Conservation (phyloP, 2,797 vertebrate species). For the Pantherophis vulpinus region DNA sequence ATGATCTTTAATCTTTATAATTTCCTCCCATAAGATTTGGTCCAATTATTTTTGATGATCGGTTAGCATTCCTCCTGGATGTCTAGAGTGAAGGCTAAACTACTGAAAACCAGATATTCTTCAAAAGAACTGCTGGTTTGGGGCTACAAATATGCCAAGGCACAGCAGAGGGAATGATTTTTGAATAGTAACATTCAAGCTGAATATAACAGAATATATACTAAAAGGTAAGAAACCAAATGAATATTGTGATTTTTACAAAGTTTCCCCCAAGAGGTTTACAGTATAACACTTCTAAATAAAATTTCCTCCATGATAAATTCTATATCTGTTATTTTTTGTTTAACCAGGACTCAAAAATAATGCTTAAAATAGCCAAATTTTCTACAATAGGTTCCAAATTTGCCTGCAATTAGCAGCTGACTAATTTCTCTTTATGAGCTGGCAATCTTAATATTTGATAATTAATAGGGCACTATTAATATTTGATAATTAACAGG, state of each 20-base stretch:
- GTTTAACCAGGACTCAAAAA: neutral
- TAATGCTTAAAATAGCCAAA: neutral
- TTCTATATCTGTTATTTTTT: neutral
- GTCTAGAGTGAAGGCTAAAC: neutral
- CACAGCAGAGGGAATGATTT: neutral
- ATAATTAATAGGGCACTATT: neutral
- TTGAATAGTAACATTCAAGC: neutral
- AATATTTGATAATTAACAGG: neutral
- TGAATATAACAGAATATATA: neutral
- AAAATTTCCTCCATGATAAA: neutral
- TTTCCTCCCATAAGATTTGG: neutral
- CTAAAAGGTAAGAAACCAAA: neutral
- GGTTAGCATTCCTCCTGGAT: neutral
- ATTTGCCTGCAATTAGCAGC: neutral
- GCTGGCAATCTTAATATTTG: neutral
- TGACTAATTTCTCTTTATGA: neutral
- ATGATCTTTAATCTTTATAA: neutral
- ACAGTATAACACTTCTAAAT: neutral
- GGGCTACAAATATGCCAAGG: neutral
- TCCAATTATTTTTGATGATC: neutral
- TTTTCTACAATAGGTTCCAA: neutral
- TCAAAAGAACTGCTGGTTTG: neutral
- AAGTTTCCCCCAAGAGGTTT: neutral
- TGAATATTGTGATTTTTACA: neutral
- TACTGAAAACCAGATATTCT: neutral